Evolutionary conservation across 2,113 vertebrate species (phyloP).

Genomic region (Indri indri): DNA sequence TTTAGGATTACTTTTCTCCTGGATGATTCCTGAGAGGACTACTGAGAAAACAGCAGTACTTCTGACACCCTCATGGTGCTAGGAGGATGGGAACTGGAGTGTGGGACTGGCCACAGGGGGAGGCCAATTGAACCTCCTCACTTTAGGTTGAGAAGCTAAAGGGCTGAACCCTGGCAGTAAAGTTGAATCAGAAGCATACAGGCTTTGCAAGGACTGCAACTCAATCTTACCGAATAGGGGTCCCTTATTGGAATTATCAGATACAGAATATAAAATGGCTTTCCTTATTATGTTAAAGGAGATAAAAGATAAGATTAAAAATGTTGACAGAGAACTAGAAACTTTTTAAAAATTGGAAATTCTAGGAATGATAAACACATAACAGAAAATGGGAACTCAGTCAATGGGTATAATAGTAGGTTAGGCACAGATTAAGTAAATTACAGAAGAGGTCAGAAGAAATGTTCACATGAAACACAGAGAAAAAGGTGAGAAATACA

Average conservation of each 20-base stretch:
- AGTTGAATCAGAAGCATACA: background rate
- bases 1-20: background rate
- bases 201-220: background rate
- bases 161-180: background rate
- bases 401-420: background rate
- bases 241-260: background rate
- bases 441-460: background rate
- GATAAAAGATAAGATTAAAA: conserved; percentile 10
- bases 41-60: background rate
- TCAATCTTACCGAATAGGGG: background rate
- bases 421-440: background rate
- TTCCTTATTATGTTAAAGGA: background rate
- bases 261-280: background rate
- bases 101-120: background rate
- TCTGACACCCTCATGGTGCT: background rate
- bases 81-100: background rate
- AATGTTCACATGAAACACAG: background rate
- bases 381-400: background rate
- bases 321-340: background rate
- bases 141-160: background rate
- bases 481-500: background rate
- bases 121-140: background rate
- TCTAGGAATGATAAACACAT: background rate
- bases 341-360: background rate
- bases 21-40: background rate